These are phyloP conservation scores for Zaprionus ornatus DNA, from an alignment of 1,140 invertebrate genomes.

Conservation along the genomic window DNA sequence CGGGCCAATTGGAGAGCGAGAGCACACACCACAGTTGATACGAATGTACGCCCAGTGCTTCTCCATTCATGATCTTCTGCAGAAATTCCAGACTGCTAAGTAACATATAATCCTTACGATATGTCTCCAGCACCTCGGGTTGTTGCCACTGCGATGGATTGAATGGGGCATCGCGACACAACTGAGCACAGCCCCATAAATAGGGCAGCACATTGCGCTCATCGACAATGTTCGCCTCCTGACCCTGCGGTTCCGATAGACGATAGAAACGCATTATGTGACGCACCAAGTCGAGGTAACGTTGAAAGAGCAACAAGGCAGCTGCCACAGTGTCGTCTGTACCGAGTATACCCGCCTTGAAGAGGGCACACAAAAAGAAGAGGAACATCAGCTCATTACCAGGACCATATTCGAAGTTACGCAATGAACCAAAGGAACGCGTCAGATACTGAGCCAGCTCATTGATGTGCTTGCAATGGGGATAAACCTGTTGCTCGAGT, in stretches of 20 bases:
- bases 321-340: conserved; percentile 51
- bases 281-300: conserved; percentile 47
- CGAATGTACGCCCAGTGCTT: conserved; percentile 27
- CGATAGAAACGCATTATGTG: conserved; percentile 30
- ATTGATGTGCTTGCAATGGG: conserved; percentile 47
- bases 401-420: conserved; percentile 26
- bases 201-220: conserved; percentile 53
- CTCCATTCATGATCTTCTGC: not conserved
- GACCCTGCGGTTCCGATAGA: not conserved
- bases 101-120: conserved; percentile 45
- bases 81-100: conserved; percentile 40
- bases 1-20: conserved; percentile 45
- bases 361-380: conserved; percentile 56
- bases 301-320: conserved; percentile 45
- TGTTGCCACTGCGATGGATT: conserved; percentile 17
- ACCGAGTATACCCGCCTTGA: conserved; percentile 36
- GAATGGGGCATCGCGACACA: conserved; percentile 37
- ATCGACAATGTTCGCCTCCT: conserved; percentile 23
- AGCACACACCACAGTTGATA: conserved; percentile 65
- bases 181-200: conserved; percentile 57
- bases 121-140: not conserved
- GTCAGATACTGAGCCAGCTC: conserved; percentile 61
- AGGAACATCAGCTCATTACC: conserved; percentile 63
- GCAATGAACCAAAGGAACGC: conserved; percentile 44
- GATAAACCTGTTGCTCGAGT: conserved; percentile 27